A percentile compares a stretch with the other conserved stretches of the same genome.
phyloP scores from a whole-genome alignment of 1,140 invertebrate species.

The Ooceraea biroi region DNA sequence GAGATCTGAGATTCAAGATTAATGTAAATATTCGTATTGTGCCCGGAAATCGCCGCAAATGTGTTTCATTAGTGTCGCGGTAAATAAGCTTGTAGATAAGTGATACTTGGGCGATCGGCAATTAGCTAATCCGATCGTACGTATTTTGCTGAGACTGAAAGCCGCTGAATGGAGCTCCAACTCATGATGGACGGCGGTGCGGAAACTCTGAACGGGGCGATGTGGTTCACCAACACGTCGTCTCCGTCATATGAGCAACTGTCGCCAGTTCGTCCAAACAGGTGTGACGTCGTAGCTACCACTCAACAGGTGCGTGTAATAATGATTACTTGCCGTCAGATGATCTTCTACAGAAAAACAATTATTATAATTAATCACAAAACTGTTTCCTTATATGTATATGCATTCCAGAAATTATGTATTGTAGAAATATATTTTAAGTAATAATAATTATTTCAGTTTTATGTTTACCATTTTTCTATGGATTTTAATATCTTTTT shows the following conservation, averaged over 20 bases:
- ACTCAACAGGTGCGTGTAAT: constrained; percentile 81
- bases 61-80: constrained; percentile 15
- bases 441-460: background rate
- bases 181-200: constrained; percentile 81
- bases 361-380: constrained; percentile 6
- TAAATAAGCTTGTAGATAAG: constrained; percentile 11
- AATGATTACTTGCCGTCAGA: background rate
- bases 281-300: constrained; percentile 74
- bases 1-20: constrained; percentile 32
- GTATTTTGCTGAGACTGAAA: constrained; percentile 40
- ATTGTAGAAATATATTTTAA: background rate
- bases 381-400: background rate
- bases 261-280: constrained; percentile 79
- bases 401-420: background rate
- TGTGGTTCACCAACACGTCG: constrained; percentile 80
- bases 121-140: background rate
- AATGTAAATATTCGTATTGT: constrained; percentile 28
- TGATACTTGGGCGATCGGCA: background rate
- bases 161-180: constrained; percentile 80
- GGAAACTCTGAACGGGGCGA: constrained; percentile 78
- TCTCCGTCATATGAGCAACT: constrained; percentile 82
- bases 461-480: background rate
- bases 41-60: constrained; percentile 16
- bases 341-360: background rate
- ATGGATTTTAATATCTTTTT: background rate